Conservation (phyloP, 37 sponge, comb jelly and placozoan genomes). For the Eunapius fragilis region DNA sequence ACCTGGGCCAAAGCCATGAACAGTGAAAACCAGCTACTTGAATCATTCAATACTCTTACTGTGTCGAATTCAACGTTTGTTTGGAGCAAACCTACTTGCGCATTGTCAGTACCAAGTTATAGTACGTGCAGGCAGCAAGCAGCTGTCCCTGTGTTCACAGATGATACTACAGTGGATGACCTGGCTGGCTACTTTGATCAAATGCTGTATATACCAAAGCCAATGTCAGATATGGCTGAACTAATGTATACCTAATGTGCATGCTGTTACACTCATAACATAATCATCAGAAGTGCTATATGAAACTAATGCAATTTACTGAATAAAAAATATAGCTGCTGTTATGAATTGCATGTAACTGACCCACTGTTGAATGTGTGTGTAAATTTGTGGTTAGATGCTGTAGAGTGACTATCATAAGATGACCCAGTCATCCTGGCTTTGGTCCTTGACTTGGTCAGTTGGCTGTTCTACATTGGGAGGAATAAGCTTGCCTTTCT, state of each 20-base stretch:
- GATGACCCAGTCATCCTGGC: neutral
- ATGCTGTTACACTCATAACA: neutral
- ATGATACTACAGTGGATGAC: conserved; percentile 85
- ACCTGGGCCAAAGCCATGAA: neutral
- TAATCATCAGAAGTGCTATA: neutral
- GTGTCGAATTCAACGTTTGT: conserved; percentile 3
- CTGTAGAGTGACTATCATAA: conserved; percentile 4
- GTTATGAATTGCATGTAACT: neutral
- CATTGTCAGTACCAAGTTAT: neutral
- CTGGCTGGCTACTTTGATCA: conserved; percentile 86
- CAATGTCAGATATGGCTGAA: conserved; percentile 89
- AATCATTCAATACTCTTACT: neutral
- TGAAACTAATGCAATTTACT: neutral
- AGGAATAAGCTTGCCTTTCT: neutral
- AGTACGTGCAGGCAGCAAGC: conserved; percentile 34
- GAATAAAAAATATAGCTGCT: conserved; percentile 1
- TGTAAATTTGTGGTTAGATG: neutral
- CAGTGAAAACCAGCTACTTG: neutral
- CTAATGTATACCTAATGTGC: conserved; percentile 81
- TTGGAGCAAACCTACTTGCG: neutral
- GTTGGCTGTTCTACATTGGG: neutral
- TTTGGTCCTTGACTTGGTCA: neutral
- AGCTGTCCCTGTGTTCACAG: neutral
- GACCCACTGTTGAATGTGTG: neutral
- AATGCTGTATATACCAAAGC: conserved; percentile 75